phyloP scores from a whole-genome alignment of 2,113 vertebrate species.

The Charina bottae region DNA sequence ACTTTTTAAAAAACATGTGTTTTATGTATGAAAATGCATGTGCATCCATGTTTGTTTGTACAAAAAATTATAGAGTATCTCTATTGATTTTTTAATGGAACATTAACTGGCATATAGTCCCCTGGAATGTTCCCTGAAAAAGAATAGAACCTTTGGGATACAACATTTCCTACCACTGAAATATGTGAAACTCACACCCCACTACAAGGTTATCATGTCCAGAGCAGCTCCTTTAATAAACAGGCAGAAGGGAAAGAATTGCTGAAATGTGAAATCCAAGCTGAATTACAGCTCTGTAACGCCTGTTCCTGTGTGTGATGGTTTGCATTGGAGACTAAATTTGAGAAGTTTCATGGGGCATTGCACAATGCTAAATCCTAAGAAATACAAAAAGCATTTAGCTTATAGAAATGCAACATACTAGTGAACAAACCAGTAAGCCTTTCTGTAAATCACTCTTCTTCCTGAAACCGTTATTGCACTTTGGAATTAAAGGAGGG shows the following conservation, averaged over 20 bases:
- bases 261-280: neutral
- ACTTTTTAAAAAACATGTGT: neutral
- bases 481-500: neutral
- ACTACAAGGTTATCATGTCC: neutral
- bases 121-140: neutral
- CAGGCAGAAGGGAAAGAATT: neutral
- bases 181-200: neutral
- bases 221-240: neutral
- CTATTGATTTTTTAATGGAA: neutral
- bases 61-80: neutral
- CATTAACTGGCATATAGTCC: neutral
- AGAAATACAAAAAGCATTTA: neutral
- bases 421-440: neutral
- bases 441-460: neutral
- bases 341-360: neutral
- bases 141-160: neutral
- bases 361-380: neutral
- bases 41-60: neutral
- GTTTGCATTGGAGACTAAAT: neutral
- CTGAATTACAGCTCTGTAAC: neutral
- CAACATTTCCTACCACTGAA: neutral
- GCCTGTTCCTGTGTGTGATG: neutral
- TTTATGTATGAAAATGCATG: neutral
- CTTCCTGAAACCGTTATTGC: neutral
- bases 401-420: neutral